These are phyloP conservation scores for Apis dorsata DNA, from an alignment of 1,140 invertebrate species.

Conservation along the genomic window DNA sequence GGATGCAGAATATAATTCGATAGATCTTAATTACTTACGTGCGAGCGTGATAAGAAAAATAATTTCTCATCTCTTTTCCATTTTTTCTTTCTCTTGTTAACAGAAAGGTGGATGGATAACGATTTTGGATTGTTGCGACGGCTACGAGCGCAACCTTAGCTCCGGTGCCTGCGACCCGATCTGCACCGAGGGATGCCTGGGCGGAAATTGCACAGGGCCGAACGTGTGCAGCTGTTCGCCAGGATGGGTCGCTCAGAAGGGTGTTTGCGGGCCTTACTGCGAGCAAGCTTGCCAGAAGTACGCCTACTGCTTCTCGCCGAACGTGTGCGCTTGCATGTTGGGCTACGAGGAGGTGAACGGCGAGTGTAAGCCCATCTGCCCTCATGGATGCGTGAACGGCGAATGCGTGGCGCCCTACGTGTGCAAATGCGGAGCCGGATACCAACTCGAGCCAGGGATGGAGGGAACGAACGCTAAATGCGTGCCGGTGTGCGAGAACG, in stretches of 20 bases:
- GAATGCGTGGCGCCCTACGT: conserved; percentile 77
- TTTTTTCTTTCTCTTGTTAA: fast-evolving
- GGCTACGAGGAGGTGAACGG: conserved; percentile 72
- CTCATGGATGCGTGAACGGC: conserved; percentile 76
- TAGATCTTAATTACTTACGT: too few relatives aligned
- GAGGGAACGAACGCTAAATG: conserved; percentile 64
- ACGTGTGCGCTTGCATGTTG: conserved; percentile 74
- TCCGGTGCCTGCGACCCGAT: conserved; percentile 72
- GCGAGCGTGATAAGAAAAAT: neutral
- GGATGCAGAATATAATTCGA: too few relatives aligned
- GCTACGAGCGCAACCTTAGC: conserved; percentile 65
- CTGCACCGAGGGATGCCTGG: conserved; percentile 76
- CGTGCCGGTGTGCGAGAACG: conserved; percentile 72
- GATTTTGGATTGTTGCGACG: conserved; percentile 76
- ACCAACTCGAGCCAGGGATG: conserved; percentile 55
- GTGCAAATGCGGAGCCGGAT: conserved; percentile 84
- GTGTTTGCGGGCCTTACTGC: conserved; percentile 74
- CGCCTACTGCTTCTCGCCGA: conserved; percentile 76
- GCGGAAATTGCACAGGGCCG: conserved; percentile 73
- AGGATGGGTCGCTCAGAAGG: conserved; percentile 68
- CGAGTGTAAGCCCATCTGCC: conserved; percentile 73
- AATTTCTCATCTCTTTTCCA: neutral
- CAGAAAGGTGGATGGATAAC: conserved; percentile 66
- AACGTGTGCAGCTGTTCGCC: conserved; percentile 71
- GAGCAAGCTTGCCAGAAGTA: conserved; percentile 67